Base-by-base conservation (phyloP, 2,888 invertebrate genomes). In the Scaeva pyrastri region DNA sequence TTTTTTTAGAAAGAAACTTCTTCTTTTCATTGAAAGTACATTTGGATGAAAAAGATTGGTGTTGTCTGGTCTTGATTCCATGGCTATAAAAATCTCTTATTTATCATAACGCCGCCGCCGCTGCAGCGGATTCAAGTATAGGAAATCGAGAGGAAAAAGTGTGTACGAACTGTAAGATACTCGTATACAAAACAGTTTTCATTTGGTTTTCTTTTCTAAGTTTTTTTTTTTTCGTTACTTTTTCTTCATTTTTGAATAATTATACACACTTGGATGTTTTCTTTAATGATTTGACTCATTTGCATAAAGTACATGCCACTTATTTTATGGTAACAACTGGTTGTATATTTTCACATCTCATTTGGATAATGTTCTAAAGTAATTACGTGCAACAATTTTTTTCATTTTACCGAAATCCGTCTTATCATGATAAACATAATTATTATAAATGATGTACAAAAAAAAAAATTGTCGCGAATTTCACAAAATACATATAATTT, bases 261-360 rank as follows among this genome's bases (percentile, higher is more conserved):
- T 72, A 84, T 76, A 39, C 70, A 64, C 52, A 79, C 52, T 68
- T 71, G 50, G 45, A 45, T 71, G 60, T 80, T 72, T 74, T 78
- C 74, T 70, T 70, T 78, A 83, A 74, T 83, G 26, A 60, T 19
- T 68, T 70, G 52, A 52, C 56, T 55, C 45, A 83, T 83, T 78
- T 78, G 64, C 76, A 81, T 81, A 70, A 56, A 66, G 52, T 66
- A 56, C 64, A 62, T 26, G 4, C 3, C 19, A 2, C 21, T 6
- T 39, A 16, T 19, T 16, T 23, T 16, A 2, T 39, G 26, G 21
- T 43, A 64, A 5, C 43, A 50, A 8, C 16, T 50, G 45, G 26
- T 77, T 76, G 12, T 14, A 48, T 12, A 23, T 23, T 31, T 41
- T 36, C 11, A n/a, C 39, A 14, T 43, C 7, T 60, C 41, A 48